Conservation (phyloP, 2,113 vertebrate species). For the Phocoena sinus region DNA sequence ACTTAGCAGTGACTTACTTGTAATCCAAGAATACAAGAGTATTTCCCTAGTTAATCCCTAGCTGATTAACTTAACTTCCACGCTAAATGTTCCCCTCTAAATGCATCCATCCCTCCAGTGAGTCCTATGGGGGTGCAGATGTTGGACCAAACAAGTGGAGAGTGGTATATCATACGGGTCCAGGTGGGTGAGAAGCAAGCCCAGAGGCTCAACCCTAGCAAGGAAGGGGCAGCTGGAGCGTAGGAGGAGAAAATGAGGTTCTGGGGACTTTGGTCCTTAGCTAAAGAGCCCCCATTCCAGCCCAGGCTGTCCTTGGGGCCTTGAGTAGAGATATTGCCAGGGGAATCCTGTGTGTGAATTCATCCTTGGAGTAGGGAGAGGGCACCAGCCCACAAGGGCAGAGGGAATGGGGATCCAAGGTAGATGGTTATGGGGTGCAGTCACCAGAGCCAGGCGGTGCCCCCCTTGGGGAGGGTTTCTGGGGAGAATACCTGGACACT, state of each 20-base stretch:
- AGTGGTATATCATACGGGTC: fast-evolving
- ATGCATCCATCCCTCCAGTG: not conserved
- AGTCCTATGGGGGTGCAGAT: not conserved
- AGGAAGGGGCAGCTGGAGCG: not conserved
- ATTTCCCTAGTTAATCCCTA: not conserved
- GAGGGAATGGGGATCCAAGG: not conserved
- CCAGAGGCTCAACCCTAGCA: not conserved
- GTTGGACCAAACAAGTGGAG: not conserved
- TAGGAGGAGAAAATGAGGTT: not conserved
- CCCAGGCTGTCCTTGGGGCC: not conserved
- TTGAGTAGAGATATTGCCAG: not conserved
- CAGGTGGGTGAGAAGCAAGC: not conserved
- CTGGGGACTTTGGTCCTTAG: not conserved
- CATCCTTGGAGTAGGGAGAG: not conserved
- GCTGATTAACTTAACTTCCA: not conserved
- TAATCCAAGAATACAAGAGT: not conserved
- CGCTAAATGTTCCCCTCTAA: not conserved
- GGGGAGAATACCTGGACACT: not conserved
- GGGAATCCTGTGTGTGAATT: not conserved
- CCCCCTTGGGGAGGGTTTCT: not conserved
- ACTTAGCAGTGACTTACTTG: not conserved
- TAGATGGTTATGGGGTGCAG: not conserved
- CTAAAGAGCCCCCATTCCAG: not conserved
- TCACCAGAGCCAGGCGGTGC: not conserved
- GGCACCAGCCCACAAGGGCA: not conserved